A percentile compares a stretch with the other conserved stretches of the same genome.
These are phyloP conservation scores for Wiebesia pumilae DNA, from an alignment of 1,140 invertebrate species.

Conservation along the genomic window DNA sequence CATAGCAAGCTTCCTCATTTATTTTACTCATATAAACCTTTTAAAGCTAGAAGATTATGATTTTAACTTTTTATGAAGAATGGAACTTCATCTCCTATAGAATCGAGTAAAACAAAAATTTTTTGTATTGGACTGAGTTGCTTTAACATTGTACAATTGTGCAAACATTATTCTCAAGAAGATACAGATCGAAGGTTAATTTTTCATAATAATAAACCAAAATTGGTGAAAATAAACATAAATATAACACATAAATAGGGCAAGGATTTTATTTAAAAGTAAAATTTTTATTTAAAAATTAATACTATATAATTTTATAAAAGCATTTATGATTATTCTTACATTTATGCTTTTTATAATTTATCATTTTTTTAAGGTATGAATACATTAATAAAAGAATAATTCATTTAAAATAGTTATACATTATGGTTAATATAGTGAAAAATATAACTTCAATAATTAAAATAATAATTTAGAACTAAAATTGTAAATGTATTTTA, in stretches of 20 bases:
- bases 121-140: conserved; percentile 74
- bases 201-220: background rate
- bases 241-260: background rate
- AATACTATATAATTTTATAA: too few species aligned
- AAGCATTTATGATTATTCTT: background rate
- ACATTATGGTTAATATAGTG: too few species aligned
- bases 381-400: too few species aligned
- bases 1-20: background rate
- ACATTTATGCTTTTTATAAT: too few species aligned
- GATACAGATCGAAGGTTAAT: conserved; percentile 73
- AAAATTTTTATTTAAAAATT: conserved; percentile 12
- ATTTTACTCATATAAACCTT: background rate
- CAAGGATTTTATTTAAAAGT: background rate
- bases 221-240: background rate
- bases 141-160: conserved; percentile 76
- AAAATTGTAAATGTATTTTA: too few species aligned
- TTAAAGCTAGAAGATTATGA: conserved; percentile 55
- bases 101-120: conserved; percentile 59
- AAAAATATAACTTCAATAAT: too few species aligned
- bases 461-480: too few species aligned
- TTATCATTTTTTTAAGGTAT: too few species aligned
- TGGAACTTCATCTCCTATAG: conserved; percentile 52
- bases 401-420: too few species aligned
- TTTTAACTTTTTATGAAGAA: conserved; percentile 61
- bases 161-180: conserved; percentile 73